Evolutionary conservation across 2,113 vertebrate genomes (phyloP).

Genomic region (Motacilla tschutschensis): DNA sequence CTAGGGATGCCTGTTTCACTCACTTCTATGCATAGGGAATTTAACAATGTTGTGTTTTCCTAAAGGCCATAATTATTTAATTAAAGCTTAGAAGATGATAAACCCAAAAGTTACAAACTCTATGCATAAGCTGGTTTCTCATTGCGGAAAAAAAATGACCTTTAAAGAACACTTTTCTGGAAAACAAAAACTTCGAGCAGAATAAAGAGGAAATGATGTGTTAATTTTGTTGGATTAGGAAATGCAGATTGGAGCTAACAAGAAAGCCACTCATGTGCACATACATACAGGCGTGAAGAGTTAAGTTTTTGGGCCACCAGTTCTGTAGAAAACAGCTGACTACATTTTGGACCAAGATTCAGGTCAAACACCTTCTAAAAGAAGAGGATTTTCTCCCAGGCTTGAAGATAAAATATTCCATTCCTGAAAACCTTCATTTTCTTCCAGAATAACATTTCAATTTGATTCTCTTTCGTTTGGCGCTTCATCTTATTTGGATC

Average conservation of each 20-base stretch:
- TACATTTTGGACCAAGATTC: background rate
- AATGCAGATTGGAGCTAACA: background rate
- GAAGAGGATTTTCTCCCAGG: background rate
- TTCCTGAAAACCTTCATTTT: background rate
- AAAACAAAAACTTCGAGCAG: background rate
- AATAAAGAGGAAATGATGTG: background rate
- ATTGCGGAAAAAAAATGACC: background rate
- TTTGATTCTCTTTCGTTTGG: background rate
- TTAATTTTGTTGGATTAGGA: background rate
- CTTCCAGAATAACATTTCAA: background rate
- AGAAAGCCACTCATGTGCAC: fast-evolving
- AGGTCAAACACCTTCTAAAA: background rate
- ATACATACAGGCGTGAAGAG: background rate
- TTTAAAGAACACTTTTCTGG: background rate
- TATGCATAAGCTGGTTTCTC: background rate
- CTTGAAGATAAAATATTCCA: background rate
- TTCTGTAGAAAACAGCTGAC: background rate
- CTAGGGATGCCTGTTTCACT: background rate
- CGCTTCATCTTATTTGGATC: background rate
- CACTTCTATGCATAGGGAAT: background rate
- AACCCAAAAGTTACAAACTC: background rate
- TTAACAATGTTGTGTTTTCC: background rate
- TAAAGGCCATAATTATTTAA: constrained; percentile 7
- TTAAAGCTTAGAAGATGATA: background rate
- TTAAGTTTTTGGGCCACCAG: background rate